A percentile compares a stretch with the other conserved stretches of the same genome.
These are phyloP conservation scores for Tiliacea aurago DNA, from an alignment of 2,888 invertebrate species.

Conservation along the genomic window DNA sequence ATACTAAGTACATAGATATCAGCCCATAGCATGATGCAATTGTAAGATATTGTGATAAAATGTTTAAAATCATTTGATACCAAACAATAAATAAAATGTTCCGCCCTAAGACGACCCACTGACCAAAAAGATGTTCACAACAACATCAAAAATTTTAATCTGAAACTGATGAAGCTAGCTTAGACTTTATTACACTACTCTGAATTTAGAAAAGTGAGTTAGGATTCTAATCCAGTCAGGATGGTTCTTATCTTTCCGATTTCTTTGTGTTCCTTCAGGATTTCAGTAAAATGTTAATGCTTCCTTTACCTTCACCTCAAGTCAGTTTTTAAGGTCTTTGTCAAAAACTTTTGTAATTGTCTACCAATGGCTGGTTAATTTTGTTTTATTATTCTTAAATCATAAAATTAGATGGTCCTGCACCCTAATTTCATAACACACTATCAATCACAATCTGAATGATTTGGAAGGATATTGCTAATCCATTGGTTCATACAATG, in stretches of 20 bases:
- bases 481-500: too few species aligned
- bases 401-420: not conserved
- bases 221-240: not conserved
- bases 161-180: not conserved
- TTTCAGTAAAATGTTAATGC: not conserved
- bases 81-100: not conserved
- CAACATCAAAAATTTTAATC: not conserved
- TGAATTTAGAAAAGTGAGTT: not conserved
- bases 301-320: not conserved
- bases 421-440: too few species aligned
- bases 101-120: too few species aligned
- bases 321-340: too few species aligned
- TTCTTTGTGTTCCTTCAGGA: not conserved
- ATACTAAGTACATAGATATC: not conserved
- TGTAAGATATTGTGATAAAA: constrained; percentile 4
- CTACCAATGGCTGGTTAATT: not conserved
- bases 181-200: not conserved
- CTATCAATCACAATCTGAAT: too few species aligned
- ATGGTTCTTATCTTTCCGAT: not conserved
- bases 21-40: constrained; percentile 27
- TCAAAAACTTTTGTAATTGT: not conserved
- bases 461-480: too few species aligned
- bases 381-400: not conserved
- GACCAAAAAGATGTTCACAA: not conserved
- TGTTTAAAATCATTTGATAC: not conserved